Conservation (phyloP, 2,888 invertebrate genomes). For the Drosophila sordidula region DNA sequence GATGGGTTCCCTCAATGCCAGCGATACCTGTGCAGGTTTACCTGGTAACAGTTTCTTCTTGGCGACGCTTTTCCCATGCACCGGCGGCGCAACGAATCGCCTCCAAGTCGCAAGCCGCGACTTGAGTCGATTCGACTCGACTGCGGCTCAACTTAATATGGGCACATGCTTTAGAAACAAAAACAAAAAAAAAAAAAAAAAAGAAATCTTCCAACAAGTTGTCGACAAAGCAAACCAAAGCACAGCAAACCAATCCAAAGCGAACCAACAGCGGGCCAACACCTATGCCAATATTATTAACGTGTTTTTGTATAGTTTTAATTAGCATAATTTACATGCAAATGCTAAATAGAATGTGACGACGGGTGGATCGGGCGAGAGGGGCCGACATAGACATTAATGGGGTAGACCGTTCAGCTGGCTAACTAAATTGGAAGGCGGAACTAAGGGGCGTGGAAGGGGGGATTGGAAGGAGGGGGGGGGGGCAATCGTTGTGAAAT, state of each 20-base stretch:
- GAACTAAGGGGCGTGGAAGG: not conserved
- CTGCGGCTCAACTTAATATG: conserved; percentile 38
- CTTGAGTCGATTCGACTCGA: not conserved
- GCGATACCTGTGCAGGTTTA: not conserved
- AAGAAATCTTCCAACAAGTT: conserved; percentile 43
- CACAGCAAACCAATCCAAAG: conserved; percentile 18
- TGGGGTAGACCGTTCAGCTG: conserved; percentile 8
- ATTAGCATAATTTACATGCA: conserved; percentile 76
- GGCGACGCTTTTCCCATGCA: not conserved
- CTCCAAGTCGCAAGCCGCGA: conserved; percentile 1
- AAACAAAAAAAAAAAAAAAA: conserved; percentile 4
- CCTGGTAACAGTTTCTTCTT: not conserved
- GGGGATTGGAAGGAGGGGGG: not conserved
- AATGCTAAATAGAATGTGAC: conserved; percentile 72
- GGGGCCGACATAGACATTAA: not conserved
- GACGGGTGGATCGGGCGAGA: conserved; percentile 1
- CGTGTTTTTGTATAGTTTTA: conserved; percentile 75
- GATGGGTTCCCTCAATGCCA: not conserved
- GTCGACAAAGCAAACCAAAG: conserved; percentile 21
- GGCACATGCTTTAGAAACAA: conserved; percentile 28
- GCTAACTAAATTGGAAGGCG: conserved; percentile 3
- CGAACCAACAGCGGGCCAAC: conserved; percentile 43
- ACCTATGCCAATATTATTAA: conserved; percentile 69
- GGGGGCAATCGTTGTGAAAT: conserved; percentile 58
- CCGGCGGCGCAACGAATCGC: not conserved